A percentile compares a stretch with the other conserved stretches of the same genome.
These are phyloP conservation scores for Globodera ellingtonae DNA, from an alignment of 1,140 invertebrate genomes.

Conservation along the genomic window DNA sequence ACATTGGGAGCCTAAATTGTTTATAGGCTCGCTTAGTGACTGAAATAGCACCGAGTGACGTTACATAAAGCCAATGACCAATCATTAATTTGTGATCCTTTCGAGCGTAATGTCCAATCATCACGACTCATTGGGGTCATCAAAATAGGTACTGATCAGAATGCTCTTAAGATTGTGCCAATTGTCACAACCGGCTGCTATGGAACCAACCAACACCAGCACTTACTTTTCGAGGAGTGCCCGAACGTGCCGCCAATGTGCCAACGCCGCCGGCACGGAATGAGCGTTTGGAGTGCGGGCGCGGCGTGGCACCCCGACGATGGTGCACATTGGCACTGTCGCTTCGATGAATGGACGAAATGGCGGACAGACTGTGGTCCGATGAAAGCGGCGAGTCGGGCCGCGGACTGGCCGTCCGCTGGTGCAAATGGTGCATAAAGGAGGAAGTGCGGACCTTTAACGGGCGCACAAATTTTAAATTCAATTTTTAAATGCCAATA, in stretches of 20 bases:
- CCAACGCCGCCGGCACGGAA: constrained; percentile 11
- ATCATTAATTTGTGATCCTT: too few relatives aligned
- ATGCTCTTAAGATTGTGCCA: too few relatives aligned
- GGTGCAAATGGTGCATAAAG: constrained; percentile 20
- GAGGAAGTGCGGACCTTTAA: neutral
- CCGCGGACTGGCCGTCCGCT: constrained; percentile 41
- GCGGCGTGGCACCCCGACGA: constrained; percentile 9
- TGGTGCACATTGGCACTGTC: constrained; percentile 49
- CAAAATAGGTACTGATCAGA: too few relatives aligned
- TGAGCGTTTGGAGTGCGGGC: constrained; percentile 13
- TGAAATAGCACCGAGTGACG: too few relatives aligned
- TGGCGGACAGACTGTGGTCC: constrained; percentile 57
- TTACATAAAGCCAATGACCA: too few relatives aligned
- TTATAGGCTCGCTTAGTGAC: too few relatives aligned
- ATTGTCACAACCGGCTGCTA: too few relatives aligned
- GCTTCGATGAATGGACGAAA: constrained; percentile 57
- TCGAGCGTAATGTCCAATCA: too few relatives aligned
- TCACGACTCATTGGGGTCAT: too few relatives aligned
- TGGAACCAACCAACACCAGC: too few relatives aligned
- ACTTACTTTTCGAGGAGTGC: constrained; percentile 44
- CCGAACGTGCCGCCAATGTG: neutral
- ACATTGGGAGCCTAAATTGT: too few relatives aligned
- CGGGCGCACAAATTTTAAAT: neutral
- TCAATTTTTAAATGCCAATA: neutral
- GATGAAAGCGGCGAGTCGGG: constrained; percentile 60